Percentiles rank a stretch among this genome's conserved stretches.
Conservation (phyloP, 2,888 invertebrate species). For the Eretmocerus hayati region DNA sequence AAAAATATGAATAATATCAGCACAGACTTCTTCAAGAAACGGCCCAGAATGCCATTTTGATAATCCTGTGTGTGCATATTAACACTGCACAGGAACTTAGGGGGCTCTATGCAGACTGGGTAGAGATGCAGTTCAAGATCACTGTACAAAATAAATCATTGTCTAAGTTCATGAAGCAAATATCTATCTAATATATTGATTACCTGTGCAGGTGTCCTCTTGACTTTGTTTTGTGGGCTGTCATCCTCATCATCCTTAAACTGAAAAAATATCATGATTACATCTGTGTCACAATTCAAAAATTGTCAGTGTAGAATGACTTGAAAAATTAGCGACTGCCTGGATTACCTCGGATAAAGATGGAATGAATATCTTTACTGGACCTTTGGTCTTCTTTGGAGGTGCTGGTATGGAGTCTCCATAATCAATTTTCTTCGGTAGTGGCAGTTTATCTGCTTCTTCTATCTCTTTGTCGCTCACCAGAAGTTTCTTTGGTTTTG, state of each 20-base stretch:
- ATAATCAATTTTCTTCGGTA: conserved; percentile 33
- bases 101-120: no score
- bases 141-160: no score
- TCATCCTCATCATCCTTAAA: conserved; percentile 56
- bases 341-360: conserved; percentile 56
- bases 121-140: no score
- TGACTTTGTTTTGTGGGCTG: conserved; percentile 44
- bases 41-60: no score
- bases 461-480: conserved; percentile 29
- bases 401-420: conserved; percentile 26
- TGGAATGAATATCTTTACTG: conserved; percentile 63
- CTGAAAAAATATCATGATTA: conserved; percentile 38
- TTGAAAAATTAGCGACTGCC: conserved; percentile 3
- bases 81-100: no score
- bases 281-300: no score
- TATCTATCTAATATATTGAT: no score
- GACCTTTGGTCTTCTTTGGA: conserved; percentile 41
- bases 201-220: conserved; percentile 49
- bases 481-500: conserved; percentile 46
- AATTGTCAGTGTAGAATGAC: not conserved
- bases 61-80: no score
- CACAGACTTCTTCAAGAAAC: no score
- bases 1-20: no score
- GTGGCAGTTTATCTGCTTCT: conserved; percentile 56
- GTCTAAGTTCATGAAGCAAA: no score